Base-by-base conservation (phyloP, 2,888 invertebrate species). In the Platynereis dumerilii region DNA sequence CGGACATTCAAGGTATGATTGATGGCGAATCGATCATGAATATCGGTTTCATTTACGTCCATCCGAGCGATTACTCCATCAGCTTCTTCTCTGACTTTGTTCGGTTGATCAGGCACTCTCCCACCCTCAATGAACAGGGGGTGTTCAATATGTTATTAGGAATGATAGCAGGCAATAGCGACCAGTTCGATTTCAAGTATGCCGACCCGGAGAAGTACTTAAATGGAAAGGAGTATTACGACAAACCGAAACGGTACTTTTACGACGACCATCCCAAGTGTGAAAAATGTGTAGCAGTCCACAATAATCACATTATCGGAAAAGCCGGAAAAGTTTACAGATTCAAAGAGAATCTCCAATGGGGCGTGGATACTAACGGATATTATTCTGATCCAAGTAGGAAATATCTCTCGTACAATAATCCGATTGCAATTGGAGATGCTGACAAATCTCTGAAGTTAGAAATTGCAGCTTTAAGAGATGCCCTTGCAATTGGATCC, bases 241-340 rank as follows among this genome's bases (percentile, higher is more conserved):
- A 48, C n/a, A 20, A 48, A 20, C 7, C 3, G 3, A n/a, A 48
- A n/a, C n/a, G 48, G 22, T 48, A 48, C 22, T 48, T 48, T 48
- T n/a, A 22, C 17, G 48, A n/a, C 22, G 22, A 20, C 17, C 20
- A n/a, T 22, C 7, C n/a, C 20, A 5, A 5, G 48, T 48, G 48
- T 48, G 7, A n/a, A 12, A 22, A 48, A 48, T 48, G 48, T n/a
- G 22, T 48, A 22, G 68, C 68, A 15, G 64, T 68, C 10, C 70
- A 70, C 62, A 70, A 70, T 54, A 70, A 70, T 57, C 68, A 66
- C 66, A 70, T 70, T 57, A 62, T 70, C 20, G 39, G 58, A 28
- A 60, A 62, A 22, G 70, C 69, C 39, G 68, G 66, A n/a, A 70
- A 70, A 61, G 55, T 64, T 7, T 66, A 70, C 56, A 56, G 70